Evolutionary conservation across 2,113 vertebrate genomes (phyloP), one percentile per base, ranked within the genome.

Genomic region (Poeciliopsis turrubarensis): DNA sequence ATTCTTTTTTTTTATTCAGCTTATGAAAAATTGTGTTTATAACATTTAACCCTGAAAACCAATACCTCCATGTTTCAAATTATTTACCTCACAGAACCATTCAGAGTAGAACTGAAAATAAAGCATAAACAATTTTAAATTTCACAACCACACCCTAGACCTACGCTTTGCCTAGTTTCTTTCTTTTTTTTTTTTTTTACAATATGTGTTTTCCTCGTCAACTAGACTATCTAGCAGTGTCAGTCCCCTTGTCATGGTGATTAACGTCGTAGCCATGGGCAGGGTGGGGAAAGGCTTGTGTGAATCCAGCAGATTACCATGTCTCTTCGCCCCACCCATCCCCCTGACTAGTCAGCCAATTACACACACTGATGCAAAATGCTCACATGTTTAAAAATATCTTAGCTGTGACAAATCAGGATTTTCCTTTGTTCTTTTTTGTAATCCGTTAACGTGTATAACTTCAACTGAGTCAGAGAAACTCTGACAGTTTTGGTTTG

Each of bases 231-330:
- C 91, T 94, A 8, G 57, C 12, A 37, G 32, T 72, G 65, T 89
- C 90, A 93, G 89, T 89, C 68, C 78, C 75, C 69, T 77, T 81
- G 82, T 85, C 79, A 79, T 71, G 81, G 70, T 87, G 90, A 91
- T 93, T 92, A 93, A 90, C 89, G 87, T 75, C 74, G 60, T 80
- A 74, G 91, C 87, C 83, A 84, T 44, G 44, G 83, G 86, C 83
- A 87, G 92, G 93, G 93, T 91, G 92, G 89, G 91, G 89, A 89
- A 88, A 89, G 85, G 86, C 87, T 77, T 83, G 90, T 81, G 87
- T 94, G 93, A 94, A 92, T 93, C 92, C 89, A 85, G 72, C 78
- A 93, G 94, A 95, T 94, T 94, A 94, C 86, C 76, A 73, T 69
- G 79, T 81, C 67, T 85, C 71, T 77, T 76, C 67, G 89, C 92